These are phyloP conservation scores for Micoletzkya japonica DNA, from an alignment of 2,888 invertebrate species.

Conservation along the genomic window DNA sequence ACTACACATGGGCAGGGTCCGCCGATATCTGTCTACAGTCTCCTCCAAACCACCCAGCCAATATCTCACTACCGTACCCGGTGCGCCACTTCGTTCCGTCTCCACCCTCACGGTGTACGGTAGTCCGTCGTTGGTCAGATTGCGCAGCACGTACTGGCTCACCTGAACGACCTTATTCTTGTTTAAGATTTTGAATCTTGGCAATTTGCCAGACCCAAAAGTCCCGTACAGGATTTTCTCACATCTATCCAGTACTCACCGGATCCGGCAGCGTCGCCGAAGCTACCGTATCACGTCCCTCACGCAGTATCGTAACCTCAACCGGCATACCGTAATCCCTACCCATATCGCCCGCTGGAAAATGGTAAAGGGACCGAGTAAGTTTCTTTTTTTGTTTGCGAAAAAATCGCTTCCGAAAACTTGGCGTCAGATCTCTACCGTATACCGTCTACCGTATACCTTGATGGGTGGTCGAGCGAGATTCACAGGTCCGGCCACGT, in stretches of 20 bases:
- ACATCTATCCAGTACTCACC: slow-evolving; percentile 4
- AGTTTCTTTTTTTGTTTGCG: too few species aligned
- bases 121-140: slow-evolving; percentile 13
- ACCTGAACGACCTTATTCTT: slow-evolving; percentile 16
- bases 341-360: too few species aligned
- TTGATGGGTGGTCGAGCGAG: neutral
- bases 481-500: neutral
- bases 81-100: too few species aligned
- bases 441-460: neutral
- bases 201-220: too few species aligned
- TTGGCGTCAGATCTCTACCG: neutral
- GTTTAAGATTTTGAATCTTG: too few species aligned
- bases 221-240: too few species aligned
- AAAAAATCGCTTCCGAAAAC: too few species aligned
- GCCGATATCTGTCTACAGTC: too few species aligned
- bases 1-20: too few species aligned
- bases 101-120: slow-evolving; percentile 25
- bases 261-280: slow-evolving; percentile 12
- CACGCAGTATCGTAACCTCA: slow-evolving; percentile 7
- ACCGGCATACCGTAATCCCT: neutral
- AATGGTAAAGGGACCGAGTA: too few species aligned
- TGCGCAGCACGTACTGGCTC: neutral
- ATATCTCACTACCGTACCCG: too few species aligned
- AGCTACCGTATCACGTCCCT: slow-evolving; percentile 1
- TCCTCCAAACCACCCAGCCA: too few species aligned